Evolutionary conservation across 1,140 invertebrate species (phyloP), one percentile per base, ranked within the genome.

Genomic region (Glomeris maerens): DNA sequence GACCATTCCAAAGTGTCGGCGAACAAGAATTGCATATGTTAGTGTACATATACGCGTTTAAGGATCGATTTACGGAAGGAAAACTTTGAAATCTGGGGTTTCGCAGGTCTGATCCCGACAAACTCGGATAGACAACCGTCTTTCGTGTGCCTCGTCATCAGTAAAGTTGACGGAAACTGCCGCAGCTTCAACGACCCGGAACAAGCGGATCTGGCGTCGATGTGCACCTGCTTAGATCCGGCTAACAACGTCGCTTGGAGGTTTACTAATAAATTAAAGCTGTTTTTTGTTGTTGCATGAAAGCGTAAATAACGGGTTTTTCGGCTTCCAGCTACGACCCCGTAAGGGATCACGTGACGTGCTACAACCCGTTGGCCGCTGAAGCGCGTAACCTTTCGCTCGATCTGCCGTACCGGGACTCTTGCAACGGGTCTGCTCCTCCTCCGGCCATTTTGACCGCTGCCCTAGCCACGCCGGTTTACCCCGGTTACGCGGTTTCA

Each of bases 1-100:
- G 77, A 81, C 38, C 80, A 81, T 59, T 83, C 89, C 25, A 87
- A 83, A 52, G 80, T 96, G 41, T 83, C 89, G 59, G 86, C 89
- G 2, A 92, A 90, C 62, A 81, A 79, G 61, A 78, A 79, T 60
- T 84, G 78, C 52, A 89, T 94, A 57, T 74, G 86, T 89, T 70
- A 70, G 72, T 69, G 40, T 50, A 45, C n/a, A 51, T 36, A 50
- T 53, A 45, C 47, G 48, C 56, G 42, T 47, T 48, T 28, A 47
- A 28, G 38, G 27, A 41, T 52, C n/a, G 25, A 38, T 42, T 42
- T 7, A 42, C 5, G 41, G 10, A n/a, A 47, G 13, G 7, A 40
- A 47, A 28, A 14, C 31, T 10, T 36, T 49, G 4, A 23, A 20
- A 22, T 50, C 26, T 14, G 31, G 48, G 55, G 41, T 44, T 50